A percentile compares a stretch with the other conserved stretches of the same genome.
These are phyloP conservation scores for Campylomormyrus tamandua DNA, from an alignment of 2,113 vertebrate species.

Conservation along the genomic window DNA sequence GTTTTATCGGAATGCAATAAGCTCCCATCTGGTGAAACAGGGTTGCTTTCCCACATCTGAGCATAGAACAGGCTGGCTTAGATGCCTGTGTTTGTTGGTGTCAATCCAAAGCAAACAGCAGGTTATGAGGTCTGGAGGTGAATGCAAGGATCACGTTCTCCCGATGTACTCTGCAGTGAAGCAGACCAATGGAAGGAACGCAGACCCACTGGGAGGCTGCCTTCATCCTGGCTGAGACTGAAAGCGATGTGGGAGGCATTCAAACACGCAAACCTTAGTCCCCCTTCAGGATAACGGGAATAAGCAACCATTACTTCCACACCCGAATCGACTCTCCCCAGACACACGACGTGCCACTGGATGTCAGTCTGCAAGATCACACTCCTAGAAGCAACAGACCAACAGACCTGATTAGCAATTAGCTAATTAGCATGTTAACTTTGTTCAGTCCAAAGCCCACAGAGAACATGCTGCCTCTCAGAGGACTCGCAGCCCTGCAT, in stretches of 20 bases:
- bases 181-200: neutral
- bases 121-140: slow-evolving; percentile 23
- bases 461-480: neutral
- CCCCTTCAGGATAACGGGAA: neutral
- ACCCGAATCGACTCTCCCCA: neutral
- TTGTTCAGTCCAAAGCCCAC: neutral
- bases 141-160: slow-evolving; percentile 9
- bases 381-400: neutral
- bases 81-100: slow-evolving; percentile 32
- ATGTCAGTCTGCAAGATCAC: neutral
- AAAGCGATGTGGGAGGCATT: neutral
- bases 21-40: slow-evolving; percentile 44
- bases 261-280: neutral
- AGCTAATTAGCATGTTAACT: neutral
- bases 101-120: slow-evolving; percentile 37
- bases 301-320: neutral
- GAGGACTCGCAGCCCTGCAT: neutral
- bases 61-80: slow-evolving; percentile 22
- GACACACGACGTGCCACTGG: neutral
- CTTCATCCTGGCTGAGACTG: neutral
- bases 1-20: slow-evolving; percentile 8
- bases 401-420: neutral
- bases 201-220: neutral
- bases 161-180: neutral
- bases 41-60: slow-evolving; percentile 35